Conservation (phyloP, 1,140 invertebrate genomes). For the Stenopsyche tienmushanensis region DNA sequence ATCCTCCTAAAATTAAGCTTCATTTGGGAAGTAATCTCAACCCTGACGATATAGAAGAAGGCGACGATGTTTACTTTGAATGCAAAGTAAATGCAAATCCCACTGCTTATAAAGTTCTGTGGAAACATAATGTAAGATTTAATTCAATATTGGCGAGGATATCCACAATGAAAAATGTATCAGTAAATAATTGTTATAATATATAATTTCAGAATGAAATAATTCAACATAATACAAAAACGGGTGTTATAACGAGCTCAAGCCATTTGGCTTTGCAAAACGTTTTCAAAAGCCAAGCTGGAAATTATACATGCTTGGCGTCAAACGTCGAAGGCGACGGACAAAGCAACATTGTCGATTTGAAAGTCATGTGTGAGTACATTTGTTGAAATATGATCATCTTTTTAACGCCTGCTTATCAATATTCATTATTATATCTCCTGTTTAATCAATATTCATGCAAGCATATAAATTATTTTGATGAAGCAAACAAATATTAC, state of each 20-base stretch:
- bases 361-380: conserved; percentile 89
- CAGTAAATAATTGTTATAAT: too few species aligned
- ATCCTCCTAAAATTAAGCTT: conserved; percentile 71
- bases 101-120: conserved; percentile 81
- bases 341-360: conserved; percentile 73
- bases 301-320: conserved; percentile 84
- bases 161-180: too few species aligned
- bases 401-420: too few species aligned
- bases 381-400: not conserved
- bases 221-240: conserved; percentile 77
- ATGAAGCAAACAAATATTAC: not conserved
- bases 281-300: conserved; percentile 74
- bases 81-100: conserved; percentile 86
- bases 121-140: conserved; percentile 88
- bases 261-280: conserved; percentile 76
- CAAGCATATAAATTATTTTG: not conserved
- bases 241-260: conserved; percentile 80
- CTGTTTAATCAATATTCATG: not conserved
- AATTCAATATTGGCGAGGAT: not conserved
- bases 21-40: conserved; percentile 80
- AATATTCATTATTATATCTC: not conserved
- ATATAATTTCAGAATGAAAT: conserved; percentile 65
- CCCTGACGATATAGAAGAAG: conserved; percentile 85
- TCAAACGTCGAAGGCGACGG: conserved; percentile 88
- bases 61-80: conserved; percentile 88